Base-by-base conservation (phyloP, 2,113 vertebrate species). In the Benitochromis conjunctus region DNA sequence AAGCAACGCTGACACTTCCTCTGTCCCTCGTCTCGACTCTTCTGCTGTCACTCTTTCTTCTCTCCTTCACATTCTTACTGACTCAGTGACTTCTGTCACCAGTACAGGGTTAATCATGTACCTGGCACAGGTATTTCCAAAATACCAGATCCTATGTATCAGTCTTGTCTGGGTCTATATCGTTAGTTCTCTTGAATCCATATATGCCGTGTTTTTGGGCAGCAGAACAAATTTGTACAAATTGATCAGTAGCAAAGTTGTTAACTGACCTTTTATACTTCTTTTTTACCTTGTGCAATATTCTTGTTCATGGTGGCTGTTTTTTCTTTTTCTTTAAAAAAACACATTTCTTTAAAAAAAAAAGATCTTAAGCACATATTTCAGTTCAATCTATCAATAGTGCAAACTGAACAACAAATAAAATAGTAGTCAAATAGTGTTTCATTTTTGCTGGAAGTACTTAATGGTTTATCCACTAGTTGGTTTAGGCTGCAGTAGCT, bases 1-100 rank as follows among this genome's bases (percentile, higher is more conserved):
- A 96, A 96, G 89, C 92, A 87, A 92, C 53, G 41, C 87, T 95
- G 95, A 95, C 95, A 96, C 92, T 79, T 91, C 91, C 89, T 89
- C 82, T 58, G 82, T 94, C 92, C 87, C 91, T 87, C 82, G 89
- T 82, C 80, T 74, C 84, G 53, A n/a, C 88, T 86, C 71, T 84
- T 80, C 84, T 81, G 66, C 90, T 92, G 90, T 93, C 95, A 95
- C 86, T 94, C 90, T 89, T 90, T 85, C 85, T 89, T 89, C 84
- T 88, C 86, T 79, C 84, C 85, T 83, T 91, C 89, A 86, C 91
- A 86, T 91, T 87, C 86, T 78, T 86, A 46, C 53, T 87, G 82
- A 86, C 57, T 89, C 64, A 18, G 62, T 80, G 88, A 69, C 90
- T 86, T 85, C 81, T 84, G 57, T 88, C 81, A 89, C 81, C 77